Evolutionary conservation across 2,888 invertebrate genomes (phyloP), one percentile per base, ranked within the genome.

Genomic region (Andrena trimmerana): DNA sequence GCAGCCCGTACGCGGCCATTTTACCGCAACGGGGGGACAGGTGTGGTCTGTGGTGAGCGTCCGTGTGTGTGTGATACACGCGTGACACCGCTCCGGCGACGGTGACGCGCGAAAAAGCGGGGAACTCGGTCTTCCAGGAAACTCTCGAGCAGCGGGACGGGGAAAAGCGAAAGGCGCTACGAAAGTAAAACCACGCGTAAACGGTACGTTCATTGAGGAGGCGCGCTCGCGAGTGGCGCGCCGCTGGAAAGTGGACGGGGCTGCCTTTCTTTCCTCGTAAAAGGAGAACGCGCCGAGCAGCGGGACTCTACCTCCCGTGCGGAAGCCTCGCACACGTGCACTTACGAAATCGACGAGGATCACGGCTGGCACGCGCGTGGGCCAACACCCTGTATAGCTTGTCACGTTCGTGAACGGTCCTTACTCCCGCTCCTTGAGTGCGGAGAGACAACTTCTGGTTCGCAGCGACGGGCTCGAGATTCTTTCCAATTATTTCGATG

Each of bases 1-100:
- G 87, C 87, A 86, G 88, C 74, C 83, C 85, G 80, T 83, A 87
- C 88, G 90, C 90, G 88, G 91, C 92, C 93, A 93, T 93, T 89
- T 93, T 92, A 76, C 88, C 86, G 88, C 89, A 57, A 57, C 20
- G 24, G 57, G 24, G 20, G 24, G 57, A 54, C 83, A 84, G 78
- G 79, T 78, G 78, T 77, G 72, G 70, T 29, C 20, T 52, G 42
- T 57, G 24, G 24, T 57, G 57, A 57, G 20, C 42, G 42, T 78
- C 74, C 67, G 63, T 71, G 69, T 24, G 57, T 24, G 57, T 24
- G 57, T 1, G 3, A 13, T n/a, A 31, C 68, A 52, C 59, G 69
- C 71, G 76, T 59, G 60, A 73, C 63, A 76, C 81, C 63, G 70
- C 36, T 20, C 54, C 50, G 57, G 42, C 50, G 3, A 42, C 42